These are phyloP conservation scores for Gallinago paraguaiae DNA, from an alignment of 2,113 vertebrate species.

Conservation along the genomic window DNA sequence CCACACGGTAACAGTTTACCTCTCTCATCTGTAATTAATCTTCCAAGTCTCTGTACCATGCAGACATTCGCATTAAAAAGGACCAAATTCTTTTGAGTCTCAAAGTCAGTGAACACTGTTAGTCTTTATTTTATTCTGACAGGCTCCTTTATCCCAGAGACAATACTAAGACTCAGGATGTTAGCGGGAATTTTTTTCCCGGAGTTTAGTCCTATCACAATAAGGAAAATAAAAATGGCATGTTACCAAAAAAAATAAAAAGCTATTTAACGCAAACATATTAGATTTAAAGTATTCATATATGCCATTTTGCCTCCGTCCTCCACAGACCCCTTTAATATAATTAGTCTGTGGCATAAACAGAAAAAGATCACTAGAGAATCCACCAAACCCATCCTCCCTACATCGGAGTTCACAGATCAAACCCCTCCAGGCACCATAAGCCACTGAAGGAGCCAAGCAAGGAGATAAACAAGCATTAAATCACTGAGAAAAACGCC, in stretches of 20 bases:
- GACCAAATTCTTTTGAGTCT: conserved; percentile 1
- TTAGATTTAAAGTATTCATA: background rate
- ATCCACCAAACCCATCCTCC: background rate
- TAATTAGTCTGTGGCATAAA: background rate
- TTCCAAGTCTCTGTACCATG: background rate
- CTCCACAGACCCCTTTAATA: background rate
- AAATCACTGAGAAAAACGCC: background rate
- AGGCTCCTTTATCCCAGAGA: conserved; percentile 24
- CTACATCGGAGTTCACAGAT: background rate
- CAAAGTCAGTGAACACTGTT: conserved; percentile 27
- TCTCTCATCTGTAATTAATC: background rate
- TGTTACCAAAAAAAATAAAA: background rate
- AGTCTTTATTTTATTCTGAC: conserved; percentile 54
- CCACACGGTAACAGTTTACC: background rate
- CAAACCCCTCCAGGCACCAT: background rate
- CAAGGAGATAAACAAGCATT: conserved; percentile 3
- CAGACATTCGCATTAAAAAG: background rate
- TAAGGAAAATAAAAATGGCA: background rate
- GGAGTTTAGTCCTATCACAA: background rate
- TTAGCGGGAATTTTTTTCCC: background rate
- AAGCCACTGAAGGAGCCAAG: background rate
- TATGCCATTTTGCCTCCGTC: background rate
- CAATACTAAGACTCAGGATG: background rate
- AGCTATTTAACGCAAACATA: background rate
- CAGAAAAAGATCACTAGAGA: background rate